Base-by-base conservation (phyloP, 2,888 invertebrate genomes). In the Micoletzkya japonica region DNA sequence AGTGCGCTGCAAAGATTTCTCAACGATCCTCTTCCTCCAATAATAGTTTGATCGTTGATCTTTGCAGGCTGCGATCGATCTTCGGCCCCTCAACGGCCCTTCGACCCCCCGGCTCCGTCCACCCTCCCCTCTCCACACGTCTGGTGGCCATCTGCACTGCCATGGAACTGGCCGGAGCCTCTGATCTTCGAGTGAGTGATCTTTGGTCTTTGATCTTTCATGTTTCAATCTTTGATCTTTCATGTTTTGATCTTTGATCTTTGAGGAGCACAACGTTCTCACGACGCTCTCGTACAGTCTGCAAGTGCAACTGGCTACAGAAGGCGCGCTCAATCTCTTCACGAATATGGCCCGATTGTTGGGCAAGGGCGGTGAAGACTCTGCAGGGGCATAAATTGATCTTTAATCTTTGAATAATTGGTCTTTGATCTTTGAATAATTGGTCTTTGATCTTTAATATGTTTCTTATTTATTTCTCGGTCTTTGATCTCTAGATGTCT, bases 311-410 rank as follows among this genome's bases (percentile, higher is more conserved):
- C 10, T 63, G 10, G 50, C 49, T 10, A 2, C 4, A n/a, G 63
- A 63, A 34, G 36, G 50, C 24, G 63, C 50, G 26, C 14, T n/a
- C 14, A n/a, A 44, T 4, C 63, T 63, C 49, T 63, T 32, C 63
- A 49, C 49, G 32, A 49, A 50, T n/a, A 50, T 63, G 63, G 4
- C n/a, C 50, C 1, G 24, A n/a, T 34, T 63, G 10, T 36, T 63
- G 7, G 63, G 63, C 1, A 1, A 56, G 28, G 56, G 4, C 50
- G n/a, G n/a, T n/a, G n/a, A n/a, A n/a, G n/a, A n/a, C n/a, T n/a
- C n/a, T n/a, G n/a, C n/a, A n/a, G n/a, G n/a, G n/a, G n/a, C n/a
- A n/a, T n/a, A n/a, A n/a, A n/a, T n/a, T n/a, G n/a, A n/a, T n/a
- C n/a, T n/a, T n/a, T n/a, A n/a, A n/a, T n/a, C n/a, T n/a, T n/a